These are phyloP conservation scores for Pionites leucogaster DNA, from an alignment of 2,113 vertebrate genomes.

Conservation along the genomic window DNA sequence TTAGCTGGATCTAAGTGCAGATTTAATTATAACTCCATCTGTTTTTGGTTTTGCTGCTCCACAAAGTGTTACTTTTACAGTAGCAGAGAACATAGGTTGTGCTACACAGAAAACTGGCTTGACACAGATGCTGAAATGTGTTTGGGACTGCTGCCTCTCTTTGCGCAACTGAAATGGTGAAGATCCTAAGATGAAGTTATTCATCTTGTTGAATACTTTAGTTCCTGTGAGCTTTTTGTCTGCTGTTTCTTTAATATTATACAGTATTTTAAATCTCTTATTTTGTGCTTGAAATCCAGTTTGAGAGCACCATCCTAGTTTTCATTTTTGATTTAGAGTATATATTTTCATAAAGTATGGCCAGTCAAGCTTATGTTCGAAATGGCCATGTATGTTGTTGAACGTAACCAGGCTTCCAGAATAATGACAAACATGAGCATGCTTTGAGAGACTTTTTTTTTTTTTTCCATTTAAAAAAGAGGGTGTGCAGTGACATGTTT, in stretches of 20 bases:
- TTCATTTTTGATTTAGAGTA: not conserved
- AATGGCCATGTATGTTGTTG: not conserved
- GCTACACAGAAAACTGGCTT: not conserved
- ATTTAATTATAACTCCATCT: not conserved
- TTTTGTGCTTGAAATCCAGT: not conserved
- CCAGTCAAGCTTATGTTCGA: not conserved
- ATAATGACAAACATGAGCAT: not conserved
- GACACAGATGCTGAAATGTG: not conserved
- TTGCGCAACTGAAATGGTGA: not conserved
- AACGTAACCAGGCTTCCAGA: not conserved
- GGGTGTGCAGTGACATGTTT: not conserved
- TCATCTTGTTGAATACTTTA: not conserved
- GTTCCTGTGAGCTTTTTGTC: not conserved
- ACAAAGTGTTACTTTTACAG: not conserved
- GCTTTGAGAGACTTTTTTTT: not conserved
- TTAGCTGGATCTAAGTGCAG: not conserved
- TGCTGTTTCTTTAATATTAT: not conserved
- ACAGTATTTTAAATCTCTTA: not conserved
- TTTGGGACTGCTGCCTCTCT: not conserved
- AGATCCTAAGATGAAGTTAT: not conserved
- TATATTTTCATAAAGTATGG: not conserved
- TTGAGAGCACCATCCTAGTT: not conserved
- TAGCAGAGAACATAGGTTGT: not conserved
- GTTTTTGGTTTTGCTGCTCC: not conserved
- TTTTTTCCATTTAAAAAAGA: not conserved